A percentile compares a stretch with the other conserved stretches of the same genome.
Conservation (phyloP, 2,113 vertebrate genomes). For the Gadus chalcogrammus region DNA sequence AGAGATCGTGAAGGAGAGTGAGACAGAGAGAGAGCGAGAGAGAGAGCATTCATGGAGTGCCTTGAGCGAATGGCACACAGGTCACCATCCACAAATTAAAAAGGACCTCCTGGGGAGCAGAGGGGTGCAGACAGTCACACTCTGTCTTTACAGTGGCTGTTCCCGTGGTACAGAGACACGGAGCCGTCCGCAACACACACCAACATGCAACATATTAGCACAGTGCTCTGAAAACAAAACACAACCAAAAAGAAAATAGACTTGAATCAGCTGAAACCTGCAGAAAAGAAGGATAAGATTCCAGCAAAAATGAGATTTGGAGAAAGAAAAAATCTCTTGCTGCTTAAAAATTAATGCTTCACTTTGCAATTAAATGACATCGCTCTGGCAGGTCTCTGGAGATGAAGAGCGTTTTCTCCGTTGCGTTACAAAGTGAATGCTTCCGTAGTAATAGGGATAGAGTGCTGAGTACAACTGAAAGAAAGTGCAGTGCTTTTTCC, state of each 20-base stretch:
- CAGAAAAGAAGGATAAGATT: constrained; percentile 30
- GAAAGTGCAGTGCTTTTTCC: neutral
- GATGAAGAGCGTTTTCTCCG: constrained; percentile 46
- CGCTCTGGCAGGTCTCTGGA: constrained; percentile 54
- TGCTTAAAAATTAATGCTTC: constrained; percentile 55
- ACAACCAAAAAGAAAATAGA: constrained; percentile 14
- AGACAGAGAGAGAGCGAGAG: no score
- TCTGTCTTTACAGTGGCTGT: constrained; percentile 44
- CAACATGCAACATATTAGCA: constrained; percentile 44
- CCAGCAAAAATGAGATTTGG: constrained; percentile 55
- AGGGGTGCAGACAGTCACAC: constrained; percentile 16
- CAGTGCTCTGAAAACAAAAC: constrained; percentile 24
- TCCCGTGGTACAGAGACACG: constrained; percentile 57
- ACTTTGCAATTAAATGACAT: constrained; percentile 58
- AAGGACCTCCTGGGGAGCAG: constrained; percentile 58
- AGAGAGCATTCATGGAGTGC: constrained; percentile 51
- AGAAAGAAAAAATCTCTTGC: neutral
- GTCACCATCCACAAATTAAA: constrained; percentile 71
- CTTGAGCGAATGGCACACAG: constrained; percentile 59
- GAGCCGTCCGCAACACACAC: constrained; percentile 40
- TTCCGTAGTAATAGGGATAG: constrained; percentile 51
- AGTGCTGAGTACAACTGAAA: constrained; percentile 38
- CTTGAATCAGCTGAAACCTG: no score
- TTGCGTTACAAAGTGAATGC: constrained; percentile 48
- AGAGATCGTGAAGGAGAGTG: no score